Evolutionary conservation across 2,113 vertebrate species (phyloP).

Genomic region (Coreoperca whiteheadi): DNA sequence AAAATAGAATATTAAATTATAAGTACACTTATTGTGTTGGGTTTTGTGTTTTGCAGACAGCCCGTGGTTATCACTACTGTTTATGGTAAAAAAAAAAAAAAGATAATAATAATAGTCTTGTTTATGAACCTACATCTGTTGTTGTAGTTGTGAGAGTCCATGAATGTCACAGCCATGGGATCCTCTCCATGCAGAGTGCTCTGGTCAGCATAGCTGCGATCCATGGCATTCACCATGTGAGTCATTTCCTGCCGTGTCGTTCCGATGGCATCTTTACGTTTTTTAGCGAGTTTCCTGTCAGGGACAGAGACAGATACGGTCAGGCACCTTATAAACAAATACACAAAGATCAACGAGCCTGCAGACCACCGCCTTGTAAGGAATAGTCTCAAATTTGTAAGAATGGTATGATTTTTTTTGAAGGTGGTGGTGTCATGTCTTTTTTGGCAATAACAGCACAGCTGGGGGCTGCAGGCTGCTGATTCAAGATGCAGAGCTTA

Average conservation of each 20-base stretch:
- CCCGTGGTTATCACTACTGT: neutral
- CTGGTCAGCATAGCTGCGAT: slow-evolving; percentile 97
- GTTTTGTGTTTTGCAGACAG: neutral
- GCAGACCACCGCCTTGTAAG: slow-evolving; percentile 47
- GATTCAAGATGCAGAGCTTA: slow-evolving; percentile 52
- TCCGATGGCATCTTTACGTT: slow-evolving; percentile 96
- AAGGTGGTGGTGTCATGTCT: neutral
- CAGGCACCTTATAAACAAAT: slow-evolving; percentile 5
- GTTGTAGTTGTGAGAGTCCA: slow-evolving; percentile 98
- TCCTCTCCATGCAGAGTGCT: slow-evolving; percentile 97
- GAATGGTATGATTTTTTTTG: neutral
- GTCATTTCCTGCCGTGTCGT: slow-evolving; percentile 98
- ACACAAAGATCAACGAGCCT: slow-evolving; percentile 40
- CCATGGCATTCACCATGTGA: slow-evolving; percentile 99
- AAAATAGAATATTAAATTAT: slow-evolving; percentile 1
- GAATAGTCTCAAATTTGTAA: neutral
- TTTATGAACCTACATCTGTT: slow-evolving; percentile 93
- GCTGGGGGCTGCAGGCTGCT: slow-evolving; percentile 63
- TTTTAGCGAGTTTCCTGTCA: slow-evolving; percentile 97
- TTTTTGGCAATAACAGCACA: neutral
- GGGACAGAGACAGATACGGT: slow-evolving; percentile 48
- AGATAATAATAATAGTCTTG: neutral
- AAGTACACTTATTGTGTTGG: neutral
- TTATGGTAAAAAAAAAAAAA: neutral
- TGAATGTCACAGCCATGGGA: slow-evolving; percentile 96